Evolutionary conservation across 2,888 invertebrate species (phyloP), one percentile per base, ranked within the genome.

Genomic region (Petrolisthes cinctipes): DNA sequence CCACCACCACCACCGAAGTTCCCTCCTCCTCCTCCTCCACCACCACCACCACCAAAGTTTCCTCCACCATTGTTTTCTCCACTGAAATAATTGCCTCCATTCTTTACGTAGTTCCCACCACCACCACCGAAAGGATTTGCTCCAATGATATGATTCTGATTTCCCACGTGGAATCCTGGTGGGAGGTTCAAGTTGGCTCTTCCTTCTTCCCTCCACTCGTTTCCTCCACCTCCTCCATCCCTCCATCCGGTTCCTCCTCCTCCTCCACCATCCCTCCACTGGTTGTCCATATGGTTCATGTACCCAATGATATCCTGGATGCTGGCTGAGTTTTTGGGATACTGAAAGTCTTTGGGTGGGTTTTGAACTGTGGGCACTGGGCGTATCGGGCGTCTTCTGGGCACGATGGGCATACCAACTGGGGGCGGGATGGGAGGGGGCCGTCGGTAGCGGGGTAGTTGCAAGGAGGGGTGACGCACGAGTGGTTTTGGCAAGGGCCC

Each of bases 241-340:
- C 11, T 82, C 23, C 66, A 23, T 82, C 11, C 73, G 14, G 14
- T 20, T n/a, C 71, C 20, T 20, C 71, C 9, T 17, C n/a, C n/a
- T 11, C 20, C 20, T n/a, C 71, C 71, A n/a, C 71, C 4, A 71
- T n/a, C 20, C 17, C 61, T 61, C 61, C 61, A 61, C 4, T n/a
- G n/a, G 20, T 11, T 71, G 71, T 83, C 71, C 23, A 54, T 54
- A 14, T 86, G 71, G 23, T 79, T 86, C 83, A 86, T 86, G 71
- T 78, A 86, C 56, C 54, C 54, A 37, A 86, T 78, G 83, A 86
- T 86, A 51, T 86, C 86, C 73, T 86, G 86, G 68, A 86, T 86
- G 71, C 83, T 86, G 68, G 11, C 14, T 0, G 86, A 78, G 54
- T 86, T 73, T 4, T 23, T n/a, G 11, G 86, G 86, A n/a, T 86